These are phyloP conservation scores for Myripristis jacobus DNA, from an alignment of 2,797 vertebrate genomes.

Conservation along the genomic window DNA sequence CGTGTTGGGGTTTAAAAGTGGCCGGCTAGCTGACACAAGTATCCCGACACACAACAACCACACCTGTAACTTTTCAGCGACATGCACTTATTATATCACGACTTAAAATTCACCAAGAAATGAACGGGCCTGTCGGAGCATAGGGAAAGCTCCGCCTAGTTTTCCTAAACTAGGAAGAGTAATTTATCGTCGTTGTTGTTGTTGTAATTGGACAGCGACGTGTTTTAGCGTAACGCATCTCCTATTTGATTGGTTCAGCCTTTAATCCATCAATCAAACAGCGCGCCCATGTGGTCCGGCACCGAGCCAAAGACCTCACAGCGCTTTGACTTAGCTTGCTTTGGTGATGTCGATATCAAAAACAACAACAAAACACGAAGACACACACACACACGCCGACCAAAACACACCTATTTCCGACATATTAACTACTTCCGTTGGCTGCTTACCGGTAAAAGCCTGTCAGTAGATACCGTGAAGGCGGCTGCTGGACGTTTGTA, in stretches of 20 bases:
- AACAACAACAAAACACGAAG: neutral
- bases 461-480: neutral
- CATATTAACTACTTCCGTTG: neutral
- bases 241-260: neutral
- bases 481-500: neutral
- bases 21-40: neutral
- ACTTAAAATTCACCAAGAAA: neutral
- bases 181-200: no score
- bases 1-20: neutral
- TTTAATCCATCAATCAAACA: neutral
- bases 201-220: neutral
- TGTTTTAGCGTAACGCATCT: no score
- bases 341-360: neutral
- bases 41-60: no score
- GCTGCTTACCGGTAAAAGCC: neutral
- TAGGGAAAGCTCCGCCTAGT: neutral
- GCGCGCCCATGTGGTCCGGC: conserved; percentile 16
- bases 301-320: conserved; percentile 20
- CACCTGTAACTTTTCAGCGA: no score
- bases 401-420: conserved; percentile 31
- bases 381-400: neutral
- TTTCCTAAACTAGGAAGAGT: neutral
- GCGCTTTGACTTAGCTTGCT: neutral
- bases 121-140: neutral
- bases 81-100: no score